phyloP scores from a whole-genome alignment of 2,797 vertebrate genomes.

The Micrastur ruficollis region DNA sequence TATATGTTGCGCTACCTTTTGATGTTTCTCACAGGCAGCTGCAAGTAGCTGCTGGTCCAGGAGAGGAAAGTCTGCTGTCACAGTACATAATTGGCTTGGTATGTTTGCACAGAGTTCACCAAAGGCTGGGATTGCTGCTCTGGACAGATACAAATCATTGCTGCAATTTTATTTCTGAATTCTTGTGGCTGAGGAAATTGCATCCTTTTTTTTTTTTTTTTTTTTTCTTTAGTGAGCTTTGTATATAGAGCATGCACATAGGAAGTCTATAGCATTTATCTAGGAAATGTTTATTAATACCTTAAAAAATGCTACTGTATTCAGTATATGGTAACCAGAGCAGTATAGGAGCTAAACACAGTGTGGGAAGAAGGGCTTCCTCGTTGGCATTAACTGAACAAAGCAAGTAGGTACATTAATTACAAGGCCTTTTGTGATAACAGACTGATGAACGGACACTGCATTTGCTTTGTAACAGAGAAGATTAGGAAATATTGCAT shows the following conservation, averaged over 20 bases:
- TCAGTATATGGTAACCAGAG: not conserved
- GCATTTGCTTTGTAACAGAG: not conserved
- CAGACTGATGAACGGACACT: not conserved
- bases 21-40: not conserved
- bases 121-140: conserved; percentile 23
- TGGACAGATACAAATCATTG: conserved; percentile 4
- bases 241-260: not conserved
- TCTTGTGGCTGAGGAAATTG: not conserved
- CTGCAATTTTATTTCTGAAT: not conserved
- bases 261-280: not conserved
- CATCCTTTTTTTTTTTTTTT: not conserved
- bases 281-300: not conserved
- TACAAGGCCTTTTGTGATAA: not conserved
- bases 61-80: not conserved
- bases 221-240: not conserved
- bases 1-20: not conserved
- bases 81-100: conserved; percentile 4
- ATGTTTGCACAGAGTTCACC: conserved; percentile 4
- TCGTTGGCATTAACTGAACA: not conserved
- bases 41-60: not conserved
- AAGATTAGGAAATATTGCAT: not conserved
- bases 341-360: not conserved
- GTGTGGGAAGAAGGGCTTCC: not conserved
- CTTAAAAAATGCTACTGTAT: not conserved
- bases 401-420: not conserved